Evolutionary conservation across 37 sponge, comb jelly and placozoan species (phyloP).

Genomic region (Axinella damicornis): DNA sequence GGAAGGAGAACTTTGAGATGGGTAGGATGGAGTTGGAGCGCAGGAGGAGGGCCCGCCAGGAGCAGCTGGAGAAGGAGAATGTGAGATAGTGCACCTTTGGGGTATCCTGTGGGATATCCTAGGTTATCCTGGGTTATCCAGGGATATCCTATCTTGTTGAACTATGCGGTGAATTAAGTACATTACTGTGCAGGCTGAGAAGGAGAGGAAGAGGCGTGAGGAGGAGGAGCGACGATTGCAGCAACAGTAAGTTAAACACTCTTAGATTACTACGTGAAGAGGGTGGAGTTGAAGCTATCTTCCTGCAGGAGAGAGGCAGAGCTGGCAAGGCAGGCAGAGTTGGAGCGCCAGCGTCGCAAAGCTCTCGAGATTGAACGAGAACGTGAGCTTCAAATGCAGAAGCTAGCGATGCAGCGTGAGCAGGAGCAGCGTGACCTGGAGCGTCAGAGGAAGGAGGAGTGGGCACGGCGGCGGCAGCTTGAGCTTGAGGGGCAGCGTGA

Average conservation of each 20-base stretch:
- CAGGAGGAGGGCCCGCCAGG: conserved; percentile 55
- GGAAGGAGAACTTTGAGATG: conserved; percentile 79
- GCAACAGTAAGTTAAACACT: conserved; percentile 34
- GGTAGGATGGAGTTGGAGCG: conserved; percentile 80
- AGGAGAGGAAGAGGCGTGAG: conserved; percentile 53
- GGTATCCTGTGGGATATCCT: background rate
- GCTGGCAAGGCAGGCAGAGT: conserved; percentile 46
- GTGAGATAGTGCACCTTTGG: too few relatives aligned
- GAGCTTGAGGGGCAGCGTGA: conserved; percentile 64
- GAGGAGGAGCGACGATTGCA: conserved; percentile 57
- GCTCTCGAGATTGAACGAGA: conserved; percentile 74
- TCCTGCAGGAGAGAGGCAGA: conserved; percentile 53
- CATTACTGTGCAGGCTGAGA: conserved; percentile 51
- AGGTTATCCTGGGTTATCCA: background rate
- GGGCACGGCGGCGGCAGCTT: conserved; percentile 38
- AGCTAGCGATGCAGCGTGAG: conserved; percentile 55
- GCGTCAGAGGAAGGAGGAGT: conserved; percentile 70
- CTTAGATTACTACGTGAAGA: too few relatives aligned
- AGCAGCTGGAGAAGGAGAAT: conserved; percentile 70
- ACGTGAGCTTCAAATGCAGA: conserved; percentile 53
- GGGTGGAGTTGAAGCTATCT: too few relatives aligned
- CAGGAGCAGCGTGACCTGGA: conserved; percentile 68
- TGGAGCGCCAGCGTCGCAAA: conserved; percentile 65
- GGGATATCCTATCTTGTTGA: background rate
- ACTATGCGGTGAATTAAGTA: background rate